phyloP scores from a whole-genome alignment of 2,888 invertebrate genomes.

The Galeruca laticollis region DNA sequence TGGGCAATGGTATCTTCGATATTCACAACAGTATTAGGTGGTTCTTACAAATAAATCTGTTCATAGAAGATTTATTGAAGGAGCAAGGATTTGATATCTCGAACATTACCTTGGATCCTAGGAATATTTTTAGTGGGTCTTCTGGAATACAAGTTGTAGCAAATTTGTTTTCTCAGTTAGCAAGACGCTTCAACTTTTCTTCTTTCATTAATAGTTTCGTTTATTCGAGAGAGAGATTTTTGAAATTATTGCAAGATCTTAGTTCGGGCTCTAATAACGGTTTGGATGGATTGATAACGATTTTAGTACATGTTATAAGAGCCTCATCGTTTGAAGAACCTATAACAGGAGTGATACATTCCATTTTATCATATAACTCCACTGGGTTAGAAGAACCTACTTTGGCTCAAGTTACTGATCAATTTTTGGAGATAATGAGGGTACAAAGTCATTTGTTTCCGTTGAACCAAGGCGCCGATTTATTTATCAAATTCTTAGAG shows the following conservation, averaged over 20 bases:
- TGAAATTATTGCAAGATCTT: conserved; percentile 19
- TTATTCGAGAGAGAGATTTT: conserved; percentile 21
- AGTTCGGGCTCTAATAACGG: conserved; percentile 37
- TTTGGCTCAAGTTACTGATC: conserved; percentile 14
- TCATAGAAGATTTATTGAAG: conserved; percentile 20
- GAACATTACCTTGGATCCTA: conserved; percentile 11
- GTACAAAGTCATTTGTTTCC: conserved; percentile 20
- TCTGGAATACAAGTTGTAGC: conserved; percentile 32
- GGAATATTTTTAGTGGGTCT: conserved; percentile 14
- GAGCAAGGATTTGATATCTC: conserved; percentile 13
- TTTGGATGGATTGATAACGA: conserved; percentile 37
- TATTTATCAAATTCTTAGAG: conserved; percentile 8
- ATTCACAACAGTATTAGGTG: conserved; percentile 5
- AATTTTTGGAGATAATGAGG: conserved; percentile 21
- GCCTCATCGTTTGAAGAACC: conserved; percentile 12
- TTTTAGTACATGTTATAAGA: conserved; percentile 21
- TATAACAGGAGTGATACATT: conserved; percentile 13
- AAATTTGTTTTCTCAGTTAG: conserved; percentile 30
- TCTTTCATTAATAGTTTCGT: conserved; percentile 1
- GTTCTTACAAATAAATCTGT: conserved; percentile 27
- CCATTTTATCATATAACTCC: conserved; percentile 29
- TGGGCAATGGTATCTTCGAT: conserved; percentile 26
- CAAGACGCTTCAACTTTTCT: conserved; percentile 18
- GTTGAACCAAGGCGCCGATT: conserved; percentile 2
- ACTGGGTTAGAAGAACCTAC: conserved; percentile 18